These are phyloP conservation scores for Tortricodes alternella DNA, from an alignment of 2,888 invertebrate species.

Conservation along the genomic window DNA sequence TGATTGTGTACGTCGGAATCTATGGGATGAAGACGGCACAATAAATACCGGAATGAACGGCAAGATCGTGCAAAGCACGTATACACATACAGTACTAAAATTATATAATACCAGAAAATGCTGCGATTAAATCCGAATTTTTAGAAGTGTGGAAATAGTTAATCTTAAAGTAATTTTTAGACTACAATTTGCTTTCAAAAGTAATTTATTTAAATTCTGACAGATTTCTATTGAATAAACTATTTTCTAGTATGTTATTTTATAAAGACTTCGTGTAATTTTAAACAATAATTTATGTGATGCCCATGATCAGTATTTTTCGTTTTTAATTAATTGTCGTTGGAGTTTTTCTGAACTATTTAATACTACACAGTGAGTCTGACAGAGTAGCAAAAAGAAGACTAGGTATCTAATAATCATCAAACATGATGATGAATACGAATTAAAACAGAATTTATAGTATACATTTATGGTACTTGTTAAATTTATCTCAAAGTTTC, in stretches of 20 bases:
- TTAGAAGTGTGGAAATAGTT: neutral
- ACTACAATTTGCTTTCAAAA: neutral
- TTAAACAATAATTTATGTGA: no score
- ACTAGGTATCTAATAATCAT: constrained; percentile 32
- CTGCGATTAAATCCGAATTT: neutral
- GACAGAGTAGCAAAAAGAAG: constrained; percentile 72
- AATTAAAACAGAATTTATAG: no score
- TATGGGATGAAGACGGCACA: neutral
- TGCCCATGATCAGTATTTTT: constrained; percentile 37
- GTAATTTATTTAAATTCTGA: neutral
- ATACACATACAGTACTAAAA: no score
- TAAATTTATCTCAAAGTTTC: no score
- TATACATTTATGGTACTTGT: no score
- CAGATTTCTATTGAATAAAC: constrained; percentile 13
- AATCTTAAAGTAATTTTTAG: neutral
- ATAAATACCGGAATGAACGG: neutral
- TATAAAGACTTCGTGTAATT: no score
- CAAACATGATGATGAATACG: no score
- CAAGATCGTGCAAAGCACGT: neutral
- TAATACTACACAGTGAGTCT: no score
- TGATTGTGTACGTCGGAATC: constrained; percentile 6
- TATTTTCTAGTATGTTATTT: no score
- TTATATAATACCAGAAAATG: no score
- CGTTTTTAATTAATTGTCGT: constrained; percentile 26
- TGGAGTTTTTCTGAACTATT: constrained; percentile 16